Evolutionary conservation across 2,797 vertebrate genomes (phyloP), one percentile per base, ranked within the genome.

Genomic region (Oreonectes daqikongensis): DNA sequence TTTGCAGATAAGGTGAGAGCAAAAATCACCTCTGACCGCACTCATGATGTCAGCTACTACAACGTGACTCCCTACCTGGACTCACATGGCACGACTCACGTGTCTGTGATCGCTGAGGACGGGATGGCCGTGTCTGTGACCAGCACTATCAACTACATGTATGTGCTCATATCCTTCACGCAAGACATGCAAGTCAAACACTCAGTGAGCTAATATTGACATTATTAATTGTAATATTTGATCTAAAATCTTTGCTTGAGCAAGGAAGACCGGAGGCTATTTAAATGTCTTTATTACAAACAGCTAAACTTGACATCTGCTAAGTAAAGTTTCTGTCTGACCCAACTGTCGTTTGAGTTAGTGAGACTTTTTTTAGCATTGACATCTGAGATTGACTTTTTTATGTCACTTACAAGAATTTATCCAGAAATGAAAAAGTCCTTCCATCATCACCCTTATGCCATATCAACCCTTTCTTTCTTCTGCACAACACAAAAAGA

Each of bases 61-160:
- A 89, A 85, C 81, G 22, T 89, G 60, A 82, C 75, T 1, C 26
- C 76, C 0, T 5, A 61, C 0, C 57, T 84, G 17, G 89, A 89
- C 32, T 88, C 79, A 20, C 75, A 83, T 71, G 94, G 96, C 76
- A 99, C 96, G 0, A 92, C 95, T 1, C 96, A 97, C 0, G 85
- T 99, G 77, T 96, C 97, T 0, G 93, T 96, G 77, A 82, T 99
- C 0, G 93, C 90, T 1, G 90, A 92, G 46, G 93, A 98, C 0
- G 96, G 96, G 48, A 95, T 90, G 0, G 95, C 94, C 0, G 96
- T 96, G 64, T 93, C 97, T 0, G 96, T 92, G 84, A 98, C 96
- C 88, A 99, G 97, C 92, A 95, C 93, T 90, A 96, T 98, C 92
- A 98, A 98, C 88, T 84, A 88, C 64, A 90, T 95, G 97, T 98